A percentile compares a stretch with the other conserved stretches of the same genome.
Evolutionary conservation across 2,797 vertebrate genomes (phyloP).

Genomic region (Pseudochaenichthys georgianus): DNA sequence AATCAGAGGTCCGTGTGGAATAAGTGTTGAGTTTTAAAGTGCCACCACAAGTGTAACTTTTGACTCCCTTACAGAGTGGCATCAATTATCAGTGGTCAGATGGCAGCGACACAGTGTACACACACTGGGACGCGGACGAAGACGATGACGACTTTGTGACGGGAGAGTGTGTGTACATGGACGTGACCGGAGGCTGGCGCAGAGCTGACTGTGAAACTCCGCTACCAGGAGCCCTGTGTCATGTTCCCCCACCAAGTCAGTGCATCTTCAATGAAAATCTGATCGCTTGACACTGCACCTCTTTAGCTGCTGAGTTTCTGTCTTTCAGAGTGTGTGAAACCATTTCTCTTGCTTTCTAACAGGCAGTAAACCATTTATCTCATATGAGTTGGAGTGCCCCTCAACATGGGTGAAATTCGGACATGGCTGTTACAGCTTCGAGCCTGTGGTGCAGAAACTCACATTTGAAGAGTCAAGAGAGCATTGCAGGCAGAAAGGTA

Average conservation of each 20-base stretch:
- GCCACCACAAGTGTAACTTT: not conserved
- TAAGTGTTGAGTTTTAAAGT: not conserved
- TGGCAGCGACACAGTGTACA: constrained; percentile 89
- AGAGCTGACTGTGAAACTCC: constrained; percentile 85
- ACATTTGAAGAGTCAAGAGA: constrained; percentile 89
- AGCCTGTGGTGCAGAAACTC: constrained; percentile 86
- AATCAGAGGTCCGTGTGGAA: not conserved
- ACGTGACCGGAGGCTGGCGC: constrained; percentile 90
- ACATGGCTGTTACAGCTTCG: constrained; percentile 92
- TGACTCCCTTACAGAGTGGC: constrained; percentile 83
- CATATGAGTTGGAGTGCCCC: constrained; percentile 84
- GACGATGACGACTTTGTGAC: constrained; percentile 80
- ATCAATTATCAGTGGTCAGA: constrained; percentile 93
- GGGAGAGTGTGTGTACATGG: constrained; percentile 92
- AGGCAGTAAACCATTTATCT: constrained; percentile 84
- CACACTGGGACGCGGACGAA: constrained; percentile 89
- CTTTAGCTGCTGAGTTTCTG: constrained; percentile 1
- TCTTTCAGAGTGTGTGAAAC: not conserved
- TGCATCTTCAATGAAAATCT: constrained; percentile 36
- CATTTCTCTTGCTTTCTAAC: constrained; percentile 41
- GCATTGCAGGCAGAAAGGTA: constrained; percentile 92
- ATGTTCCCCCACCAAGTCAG: constrained; percentile 86
- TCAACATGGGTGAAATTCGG: constrained; percentile 93
- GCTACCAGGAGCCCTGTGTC: constrained; percentile 91
- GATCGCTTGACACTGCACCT: not conserved